A percentile compares a stretch with the other conserved stretches of the same genome.
Conservation (phyloP, 2,113 vertebrate species). For the Cyprinodon variegatus region DNA sequence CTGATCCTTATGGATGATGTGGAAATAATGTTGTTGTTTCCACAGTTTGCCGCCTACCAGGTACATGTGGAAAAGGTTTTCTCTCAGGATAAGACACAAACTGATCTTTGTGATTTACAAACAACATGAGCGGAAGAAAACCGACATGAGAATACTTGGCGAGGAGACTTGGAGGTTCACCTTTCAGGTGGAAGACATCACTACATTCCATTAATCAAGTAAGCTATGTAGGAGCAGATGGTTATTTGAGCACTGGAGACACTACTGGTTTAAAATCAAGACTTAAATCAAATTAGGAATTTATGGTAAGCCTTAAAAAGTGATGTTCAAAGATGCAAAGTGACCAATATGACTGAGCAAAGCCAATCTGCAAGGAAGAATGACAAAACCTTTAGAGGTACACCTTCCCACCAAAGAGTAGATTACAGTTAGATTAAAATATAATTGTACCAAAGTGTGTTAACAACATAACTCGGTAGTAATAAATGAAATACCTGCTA, state of each 20-base stretch:
- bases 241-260: background rate
- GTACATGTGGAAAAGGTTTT: background rate
- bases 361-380: too few relatives aligned
- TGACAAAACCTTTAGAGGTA: background rate
- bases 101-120: background rate
- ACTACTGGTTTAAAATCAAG: background rate
- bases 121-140: background rate
- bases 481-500: too few relatives aligned
- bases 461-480: too few relatives aligned
- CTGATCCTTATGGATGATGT: background rate
- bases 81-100: background rate
- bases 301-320: too few relatives aligned
- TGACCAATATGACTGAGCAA: too few relatives aligned
- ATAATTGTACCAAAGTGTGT: too few relatives aligned
- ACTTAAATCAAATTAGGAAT: too few relatives aligned
- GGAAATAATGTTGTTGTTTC: background rate
- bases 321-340: too few relatives aligned
- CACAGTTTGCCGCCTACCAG: background rate
- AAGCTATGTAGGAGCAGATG: too few relatives aligned
- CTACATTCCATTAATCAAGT: background rate
- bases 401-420: background rate
- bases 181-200: background rate
- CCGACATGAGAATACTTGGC: background rate
- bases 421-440: too few relatives aligned
- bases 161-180: background rate